A percentile compares a stretch with the other conserved stretches of the same genome.
Conservation (phyloP, 2,888 invertebrate species). For the Drosophila ustulata region DNA sequence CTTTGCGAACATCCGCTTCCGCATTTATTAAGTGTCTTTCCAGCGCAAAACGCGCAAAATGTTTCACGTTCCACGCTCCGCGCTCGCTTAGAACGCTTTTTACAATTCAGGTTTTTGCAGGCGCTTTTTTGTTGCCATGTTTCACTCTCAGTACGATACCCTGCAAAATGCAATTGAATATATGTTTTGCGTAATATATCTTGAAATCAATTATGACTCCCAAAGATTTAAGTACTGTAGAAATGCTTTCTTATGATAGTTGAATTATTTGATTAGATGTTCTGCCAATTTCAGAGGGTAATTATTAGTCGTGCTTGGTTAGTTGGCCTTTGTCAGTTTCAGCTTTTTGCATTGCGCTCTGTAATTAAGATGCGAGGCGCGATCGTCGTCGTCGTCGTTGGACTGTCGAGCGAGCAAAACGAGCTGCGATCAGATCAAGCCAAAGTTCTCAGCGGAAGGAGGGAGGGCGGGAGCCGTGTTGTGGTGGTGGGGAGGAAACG, state of each 20-base stretch:
- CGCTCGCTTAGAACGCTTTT: constrained; percentile 74
- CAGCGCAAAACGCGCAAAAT: constrained; percentile 66
- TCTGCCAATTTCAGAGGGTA: constrained; percentile 10
- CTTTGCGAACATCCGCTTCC: constrained; percentile 83
- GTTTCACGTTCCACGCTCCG: constrained; percentile 43
- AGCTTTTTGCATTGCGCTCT: constrained; percentile 65
- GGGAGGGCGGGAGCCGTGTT: neutral
- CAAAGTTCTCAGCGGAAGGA: constrained; percentile 59
- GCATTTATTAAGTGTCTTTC: constrained; percentile 83
- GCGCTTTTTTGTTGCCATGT: constrained; percentile 19
- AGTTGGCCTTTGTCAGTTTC: constrained; percentile 33
- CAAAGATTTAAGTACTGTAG: neutral
- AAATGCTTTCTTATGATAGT: too few relatives aligned
- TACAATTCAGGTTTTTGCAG: constrained; percentile 77
- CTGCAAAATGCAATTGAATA: constrained; percentile 12
- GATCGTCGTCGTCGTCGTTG: constrained; percentile 42
- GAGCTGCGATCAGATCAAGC: constrained; percentile 61
- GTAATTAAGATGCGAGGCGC: constrained; percentile 81
- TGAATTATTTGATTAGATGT: neutral
- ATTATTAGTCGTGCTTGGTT: neutral
- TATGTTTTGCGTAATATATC: too few relatives aligned
- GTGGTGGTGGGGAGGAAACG: constrained; percentile 15
- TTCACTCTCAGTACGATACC: constrained; percentile 20
- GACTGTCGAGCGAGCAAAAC: constrained; percentile 36
- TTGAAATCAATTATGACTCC: neutral